Conservation (phyloP, 2,888 invertebrate genomes). For the Stegophylla sp. region DNA sequence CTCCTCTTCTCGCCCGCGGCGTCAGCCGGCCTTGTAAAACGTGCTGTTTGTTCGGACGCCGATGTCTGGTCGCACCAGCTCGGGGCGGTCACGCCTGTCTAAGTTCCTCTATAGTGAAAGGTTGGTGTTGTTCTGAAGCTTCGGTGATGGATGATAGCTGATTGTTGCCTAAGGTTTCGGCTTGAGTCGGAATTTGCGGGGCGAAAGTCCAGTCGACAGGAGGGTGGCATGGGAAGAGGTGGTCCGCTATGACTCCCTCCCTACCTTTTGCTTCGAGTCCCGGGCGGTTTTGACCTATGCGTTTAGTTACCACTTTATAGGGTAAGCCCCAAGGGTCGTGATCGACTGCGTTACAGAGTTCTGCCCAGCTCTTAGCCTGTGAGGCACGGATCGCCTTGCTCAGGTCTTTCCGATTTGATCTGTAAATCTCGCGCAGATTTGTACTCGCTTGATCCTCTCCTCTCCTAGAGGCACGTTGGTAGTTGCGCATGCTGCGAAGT, state of each 20-base stretch:
- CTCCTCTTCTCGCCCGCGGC: no score
- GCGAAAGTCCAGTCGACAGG: background rate
- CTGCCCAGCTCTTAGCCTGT: background rate
- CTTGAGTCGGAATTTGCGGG: no score
- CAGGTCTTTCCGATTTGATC: background rate
- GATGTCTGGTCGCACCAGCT: no score
- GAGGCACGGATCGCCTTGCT: background rate
- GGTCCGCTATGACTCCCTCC: background rate
- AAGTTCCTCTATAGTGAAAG: no score
- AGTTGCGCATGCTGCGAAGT: background rate
- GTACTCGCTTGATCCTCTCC: background rate
- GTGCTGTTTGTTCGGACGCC: no score
- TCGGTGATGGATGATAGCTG: no score
- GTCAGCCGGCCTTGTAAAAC: no score
- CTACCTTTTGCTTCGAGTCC: background rate
- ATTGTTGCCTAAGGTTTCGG: no score
- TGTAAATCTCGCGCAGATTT: no score
- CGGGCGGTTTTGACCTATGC: background rate
- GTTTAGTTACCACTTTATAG: background rate
- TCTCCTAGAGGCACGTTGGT: background rate
- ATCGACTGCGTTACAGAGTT: background rate
- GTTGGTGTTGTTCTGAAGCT: no score
- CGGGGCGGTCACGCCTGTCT: no score
- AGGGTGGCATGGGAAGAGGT: background rate
- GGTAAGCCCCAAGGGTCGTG: background rate